Evolutionary conservation across 2,888 invertebrate genomes (phyloP).

Genomic region (Melanophora roralis): DNA sequence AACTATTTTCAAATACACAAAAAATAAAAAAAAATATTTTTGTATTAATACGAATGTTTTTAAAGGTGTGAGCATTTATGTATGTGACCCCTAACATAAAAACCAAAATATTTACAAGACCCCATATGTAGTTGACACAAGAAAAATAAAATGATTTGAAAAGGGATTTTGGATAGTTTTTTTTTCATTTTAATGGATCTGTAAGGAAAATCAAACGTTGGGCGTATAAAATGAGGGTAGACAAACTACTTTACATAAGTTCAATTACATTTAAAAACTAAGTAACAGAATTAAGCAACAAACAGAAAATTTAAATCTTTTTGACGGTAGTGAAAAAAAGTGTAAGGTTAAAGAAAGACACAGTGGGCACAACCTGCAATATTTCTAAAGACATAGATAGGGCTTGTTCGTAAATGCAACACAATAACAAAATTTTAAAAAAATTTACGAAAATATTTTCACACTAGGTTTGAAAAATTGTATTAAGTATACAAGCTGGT

Average conservation of each 20-base stretch:
- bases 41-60: background rate
- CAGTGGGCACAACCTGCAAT: no score
- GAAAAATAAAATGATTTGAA: background rate
- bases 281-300: no score
- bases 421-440: no score
- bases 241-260: conserved; percentile 20
- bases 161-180: conserved; percentile 16
- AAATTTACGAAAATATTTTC: no score
- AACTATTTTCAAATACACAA: conserved; percentile 44
- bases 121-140: conserved; percentile 50
- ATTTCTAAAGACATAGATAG: no score
- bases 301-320: no score
- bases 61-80: background rate
- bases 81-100: conserved; percentile 6
- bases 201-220: background rate
- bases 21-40: conserved; percentile 45
- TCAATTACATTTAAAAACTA: background rate
- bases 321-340: no score
- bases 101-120: conserved; percentile 11
- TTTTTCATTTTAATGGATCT: background rate
- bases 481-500: no score
- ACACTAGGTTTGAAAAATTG: no score
- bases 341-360: no score
- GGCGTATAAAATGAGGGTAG: conserved; percentile 25
- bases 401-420: no score